Base-by-base conservation (phyloP, 2,797 vertebrate genomes). In the Rhodeus uyekii region DNA sequence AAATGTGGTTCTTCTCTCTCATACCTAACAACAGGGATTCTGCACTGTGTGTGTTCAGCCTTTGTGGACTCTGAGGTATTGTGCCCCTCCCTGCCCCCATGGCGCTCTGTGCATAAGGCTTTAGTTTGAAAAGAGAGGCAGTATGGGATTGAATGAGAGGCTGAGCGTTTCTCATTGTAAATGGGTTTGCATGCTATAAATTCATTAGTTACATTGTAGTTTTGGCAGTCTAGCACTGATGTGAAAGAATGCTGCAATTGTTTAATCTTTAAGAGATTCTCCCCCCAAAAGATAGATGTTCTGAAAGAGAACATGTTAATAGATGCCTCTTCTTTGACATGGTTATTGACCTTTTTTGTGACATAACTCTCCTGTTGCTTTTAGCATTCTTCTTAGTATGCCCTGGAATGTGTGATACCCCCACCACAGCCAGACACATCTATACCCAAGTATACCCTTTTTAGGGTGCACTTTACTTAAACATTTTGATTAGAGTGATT, bases 21-120 rank as follows among this genome's bases (percentile, higher is more conserved):
- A 60, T 7, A 60, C 13, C 55, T 60, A 82, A 68, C 44, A 81
- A 64, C 44, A 53, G 84, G 76, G 24, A 61, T 36, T 64, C 78
- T 78, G 55, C 64, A 42, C 6, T 39, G 78, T 46, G 78, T 82
- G 84, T 34, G 68, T 50, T 79, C 68, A 76, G 53, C 75, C 83
- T 90, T 92, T 91, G 89, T 90, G 83, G n/a, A 68, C 78, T 27
- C 13, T 0, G 14, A 61, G 0, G 86, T 84, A 88, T 92, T 92
- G 89, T 91, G 89, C 83, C 79, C 8, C 58, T 84, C 58, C 90
- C 89, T 89, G 89, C 91, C 90, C 90, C 90, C 87, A 75, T 2
- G 80, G 75, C 85, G 86, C 81, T 34, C 85, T 78, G 81, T 84
- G 84, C 81, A 85, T 69, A 85, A 74, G 88, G 89, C 90, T 89